Evolutionary conservation across 1,140 invertebrate genomes (phyloP).

Genomic region (Luehdorfia chinensis): DNA sequence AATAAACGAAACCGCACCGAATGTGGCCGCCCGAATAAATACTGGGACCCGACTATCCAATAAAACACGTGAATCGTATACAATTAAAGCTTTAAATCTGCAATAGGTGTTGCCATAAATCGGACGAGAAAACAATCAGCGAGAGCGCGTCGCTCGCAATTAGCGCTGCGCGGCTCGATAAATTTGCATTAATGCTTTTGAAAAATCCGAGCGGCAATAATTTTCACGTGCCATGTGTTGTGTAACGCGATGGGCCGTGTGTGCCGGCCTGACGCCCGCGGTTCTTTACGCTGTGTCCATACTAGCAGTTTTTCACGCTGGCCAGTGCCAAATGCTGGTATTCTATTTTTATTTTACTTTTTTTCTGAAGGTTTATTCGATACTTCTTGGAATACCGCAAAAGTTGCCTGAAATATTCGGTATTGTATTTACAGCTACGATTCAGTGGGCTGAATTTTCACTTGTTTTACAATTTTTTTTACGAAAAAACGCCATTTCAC

Average conservation of each 20-base stretch:
- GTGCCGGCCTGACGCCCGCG: constrained; percentile 26
- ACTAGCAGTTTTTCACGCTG: constrained; percentile 34
- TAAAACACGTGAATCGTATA: constrained; percentile 75
- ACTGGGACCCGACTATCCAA: constrained; percentile 66
- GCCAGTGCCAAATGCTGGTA: constrained; percentile 21
- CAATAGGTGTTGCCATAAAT: constrained; percentile 77
- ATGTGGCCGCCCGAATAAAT: constrained; percentile 66
- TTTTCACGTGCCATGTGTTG: constrained; percentile 62
- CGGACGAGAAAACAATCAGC: constrained; percentile 74
- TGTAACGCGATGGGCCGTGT: constrained; percentile 28
- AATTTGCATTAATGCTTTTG: constrained; percentile 77
- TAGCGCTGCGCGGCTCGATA: constrained; percentile 72
- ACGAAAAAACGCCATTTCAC: too few species aligned
- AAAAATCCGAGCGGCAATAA: constrained; percentile 74
- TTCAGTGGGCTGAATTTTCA: not conserved
- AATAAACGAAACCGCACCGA: constrained; percentile 67
- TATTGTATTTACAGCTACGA: constrained; percentile 3
- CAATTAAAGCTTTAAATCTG: constrained; percentile 77
- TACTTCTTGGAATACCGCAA: constrained; percentile 9
- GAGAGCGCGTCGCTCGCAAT: constrained; percentile 68
- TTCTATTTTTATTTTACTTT: constrained; percentile 18
- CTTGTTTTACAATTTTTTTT: too few species aligned
- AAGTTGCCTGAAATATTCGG: constrained; percentile 10
- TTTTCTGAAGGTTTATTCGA: constrained; percentile 18
- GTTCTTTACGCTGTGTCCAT: constrained; percentile 28